These are phyloP conservation scores for Diabrotica balteata DNA, from an alignment of 2,888 invertebrate species.

Conservation along the genomic window DNA sequence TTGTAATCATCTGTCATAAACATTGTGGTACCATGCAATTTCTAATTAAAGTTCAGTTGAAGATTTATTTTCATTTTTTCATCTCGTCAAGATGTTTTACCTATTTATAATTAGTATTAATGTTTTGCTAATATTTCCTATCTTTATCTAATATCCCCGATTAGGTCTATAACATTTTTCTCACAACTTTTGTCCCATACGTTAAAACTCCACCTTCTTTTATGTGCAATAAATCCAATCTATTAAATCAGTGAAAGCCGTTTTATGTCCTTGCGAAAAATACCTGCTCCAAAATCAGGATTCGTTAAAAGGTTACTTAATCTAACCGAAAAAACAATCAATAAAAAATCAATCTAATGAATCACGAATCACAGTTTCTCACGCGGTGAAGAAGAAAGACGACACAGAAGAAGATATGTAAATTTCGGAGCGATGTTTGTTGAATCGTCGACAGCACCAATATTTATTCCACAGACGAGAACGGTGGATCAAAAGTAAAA, in stretches of 20 bases:
- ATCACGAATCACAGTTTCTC: slow-evolving; percentile 16
- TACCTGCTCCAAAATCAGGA: slow-evolving; percentile 1
- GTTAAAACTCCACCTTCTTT: no score
- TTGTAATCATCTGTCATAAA: no score
- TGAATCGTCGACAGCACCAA: slow-evolving; percentile 35
- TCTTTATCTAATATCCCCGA: no score
- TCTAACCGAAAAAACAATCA: slow-evolving; percentile 8
- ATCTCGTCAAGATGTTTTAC: no score
- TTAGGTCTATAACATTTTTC: no score
- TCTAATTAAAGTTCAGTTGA: no score
- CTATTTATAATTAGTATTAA: no score
- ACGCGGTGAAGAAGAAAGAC: slow-evolving; percentile 10
- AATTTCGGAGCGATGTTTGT: slow-evolving; percentile 30
- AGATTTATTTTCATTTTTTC: no score
- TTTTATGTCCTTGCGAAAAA: slow-evolving; percentile 1
- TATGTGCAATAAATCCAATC: not conserved
- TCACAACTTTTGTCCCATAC: no score
- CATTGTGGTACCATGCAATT: no score
- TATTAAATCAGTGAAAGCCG: slow-evolving; percentile 1
- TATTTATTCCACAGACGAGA: slow-evolving; percentile 34
- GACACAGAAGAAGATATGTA: slow-evolving; percentile 19
- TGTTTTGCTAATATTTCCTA: no score
- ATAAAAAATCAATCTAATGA: slow-evolving; percentile 13
- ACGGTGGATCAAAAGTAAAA: slow-evolving; percentile 45
- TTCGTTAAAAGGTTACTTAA: slow-evolving; percentile 8